phyloP scores from a whole-genome alignment of 2,888 invertebrate species.

The Chrysotoxum bicinctum region DNA sequence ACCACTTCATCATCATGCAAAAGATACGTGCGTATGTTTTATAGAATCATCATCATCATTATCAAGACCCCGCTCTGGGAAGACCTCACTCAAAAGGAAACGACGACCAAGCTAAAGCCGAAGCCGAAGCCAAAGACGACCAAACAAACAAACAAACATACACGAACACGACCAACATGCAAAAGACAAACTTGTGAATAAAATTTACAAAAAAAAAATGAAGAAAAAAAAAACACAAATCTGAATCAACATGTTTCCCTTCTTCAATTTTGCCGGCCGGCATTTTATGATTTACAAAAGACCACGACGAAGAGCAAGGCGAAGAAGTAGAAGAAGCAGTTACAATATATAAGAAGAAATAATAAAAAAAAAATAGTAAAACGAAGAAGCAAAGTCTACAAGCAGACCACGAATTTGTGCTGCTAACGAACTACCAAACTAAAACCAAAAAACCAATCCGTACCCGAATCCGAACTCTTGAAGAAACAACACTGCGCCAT shows the following conservation, averaged over 20 bases:
- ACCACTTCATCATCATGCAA: conserved; percentile 56
- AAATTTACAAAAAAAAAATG: conserved; percentile 30
- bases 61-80: conserved; percentile 24
- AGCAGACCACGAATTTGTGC: conserved; percentile 54
- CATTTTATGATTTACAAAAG: conserved; percentile 65
- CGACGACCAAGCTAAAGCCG: conserved; percentile 34
- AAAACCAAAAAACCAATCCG: background rate
- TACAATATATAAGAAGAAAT: conserved; percentile 14
- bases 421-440: conserved; percentile 43
- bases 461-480: conserved; percentile 3
- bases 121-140: background rate
- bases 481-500: conserved; percentile 42
- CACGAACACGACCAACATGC: conserved; percentile 67
- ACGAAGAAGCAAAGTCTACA: conserved; percentile 16
- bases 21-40: conserved; percentile 25
- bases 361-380: background rate
- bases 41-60: background rate
- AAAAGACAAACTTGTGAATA: conserved; percentile 65
- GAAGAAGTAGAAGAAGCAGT: conserved; percentile 25
- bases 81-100: conserved; percentile 55
- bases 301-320: conserved; percentile 37
- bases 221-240: conserved; percentile 10
- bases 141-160: conserved; percentile 38
- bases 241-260: conserved; percentile 57
- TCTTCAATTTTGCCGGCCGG: conserved; percentile 49